Evolutionary conservation across 1,140 invertebrate genomes (phyloP), one percentile per base, ranked within the genome.

Genomic region (Pogonognathellus flavescens): DNA sequence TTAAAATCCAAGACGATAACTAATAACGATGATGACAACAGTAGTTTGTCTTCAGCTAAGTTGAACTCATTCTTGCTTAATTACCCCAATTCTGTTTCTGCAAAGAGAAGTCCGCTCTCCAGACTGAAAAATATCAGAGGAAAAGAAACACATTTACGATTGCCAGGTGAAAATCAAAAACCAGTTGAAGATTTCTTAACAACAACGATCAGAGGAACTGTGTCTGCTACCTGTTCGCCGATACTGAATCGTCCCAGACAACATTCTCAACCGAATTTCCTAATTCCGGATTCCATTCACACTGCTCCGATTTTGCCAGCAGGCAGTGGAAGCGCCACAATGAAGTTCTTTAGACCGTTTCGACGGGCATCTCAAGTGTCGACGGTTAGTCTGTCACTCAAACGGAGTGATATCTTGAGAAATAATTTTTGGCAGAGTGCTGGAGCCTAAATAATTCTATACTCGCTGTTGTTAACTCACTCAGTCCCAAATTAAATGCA

Each of bases 331-430:
- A 41, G 14, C 10, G 66, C 84, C 20, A 70, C 72, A n/a, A 81
- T 72, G 55, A 83, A 83, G 25, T 88, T 84, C 57, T 85, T 86
- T 60, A 59, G 83, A 80, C 83, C 76, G 55, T 86, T 88, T 57
- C 55, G 87, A 41, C 25, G 87, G 52, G 66, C 85, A 14, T 88
- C 87, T 52, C 85, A 88, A 59, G 85, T 87, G 41, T 84, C 84
- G 82, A 83, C 84, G 84, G 81, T 85, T 57, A 66, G 84, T 84
- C n/a, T 62, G 41, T 80, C 50, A 57, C 60, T 57, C 49, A 57
- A 55, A 84, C 22, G 83, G 22, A 59, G 50, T 52, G 41, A 53
- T 84, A 52, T 41, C 31, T 41, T 41, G 50, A 59, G 55, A 72
- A 5, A 55, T 31, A 84, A 76, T 22, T 53, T 25, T 59, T 52